Base-by-base conservation (phyloP, 2,113 vertebrate species). In the Todiramphus saurophagus region DNA sequence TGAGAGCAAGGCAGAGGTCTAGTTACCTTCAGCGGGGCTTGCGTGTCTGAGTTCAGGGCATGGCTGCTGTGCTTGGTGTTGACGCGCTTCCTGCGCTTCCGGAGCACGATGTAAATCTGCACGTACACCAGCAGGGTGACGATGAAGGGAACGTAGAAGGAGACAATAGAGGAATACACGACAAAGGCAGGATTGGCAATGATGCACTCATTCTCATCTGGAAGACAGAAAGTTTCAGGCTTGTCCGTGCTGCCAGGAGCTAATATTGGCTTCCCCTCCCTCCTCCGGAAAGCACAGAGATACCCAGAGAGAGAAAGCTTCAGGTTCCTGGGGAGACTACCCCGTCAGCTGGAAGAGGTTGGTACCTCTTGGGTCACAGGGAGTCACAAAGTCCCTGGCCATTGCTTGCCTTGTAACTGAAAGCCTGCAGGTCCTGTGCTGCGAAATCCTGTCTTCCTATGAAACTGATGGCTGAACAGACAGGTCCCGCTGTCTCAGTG, bases 101-200 rank as follows among this genome's bases (percentile, higher is more conserved):
- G 97, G 28, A 98, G 98, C 88, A 98, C 98, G 2, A 98, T 91
- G 94, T 98, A 98, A 86, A 98, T 98, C 97, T 98, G 98, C 83
- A 98, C 98, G 10, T 98, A 98, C 64, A 98, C 98, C 94, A 98
- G 97, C 97, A 98, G 98, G 2, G 98, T 98, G 62, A 98, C 98
- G 8, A 98, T 98, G 97, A 98, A 98, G 95, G 98, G 98, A 33
- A 98, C 98, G n/a, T 98, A 98, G 98, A 98, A 98, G 82, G 98
- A 98, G 75, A 98, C 98, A 21, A 98, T 96, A 59, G 98, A 98
- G 68, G 98, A 98, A 96, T 98, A 98, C 95, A 98, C 98, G 58
- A 98, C 98, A 39, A 98, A 98, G 92, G 98, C 98, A 1, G 98
- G 98, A 46, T 98, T 98, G 97, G 96, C 98, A 15, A 98, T 98